These are phyloP conservation scores for Corvus hawaiiensis DNA, from an alignment of 2,113 vertebrate species.

Conservation along the genomic window DNA sequence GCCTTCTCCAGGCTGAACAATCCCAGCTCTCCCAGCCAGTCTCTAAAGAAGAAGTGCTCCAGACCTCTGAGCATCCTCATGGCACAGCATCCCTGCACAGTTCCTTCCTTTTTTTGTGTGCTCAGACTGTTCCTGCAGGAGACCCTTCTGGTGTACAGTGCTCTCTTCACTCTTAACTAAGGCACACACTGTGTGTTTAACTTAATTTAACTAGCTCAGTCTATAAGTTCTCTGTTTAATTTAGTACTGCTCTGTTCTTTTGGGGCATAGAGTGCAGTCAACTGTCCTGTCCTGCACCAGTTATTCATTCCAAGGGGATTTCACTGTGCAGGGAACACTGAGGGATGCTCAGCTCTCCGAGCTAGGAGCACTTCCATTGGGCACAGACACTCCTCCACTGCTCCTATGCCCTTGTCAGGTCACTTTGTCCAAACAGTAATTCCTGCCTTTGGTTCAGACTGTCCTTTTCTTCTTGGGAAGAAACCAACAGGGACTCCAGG, in stretches of 20 bases:
- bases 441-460: slow-evolving; percentile 26
- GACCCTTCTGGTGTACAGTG: background rate
- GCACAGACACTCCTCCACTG: background rate
- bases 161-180: background rate
- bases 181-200: background rate
- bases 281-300: background rate
- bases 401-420: background rate
- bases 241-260: background rate
- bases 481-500: background rate
- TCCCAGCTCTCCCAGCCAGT: background rate
- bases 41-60: background rate
- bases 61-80: background rate
- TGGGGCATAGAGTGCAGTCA: background rate
- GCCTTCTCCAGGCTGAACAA: background rate
- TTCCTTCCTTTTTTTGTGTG: background rate
- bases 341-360: background rate
- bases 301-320: background rate
- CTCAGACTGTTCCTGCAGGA: background rate
- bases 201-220: background rate
- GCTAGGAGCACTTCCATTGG: background rate
- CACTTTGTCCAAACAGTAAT: background rate
- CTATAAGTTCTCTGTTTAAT: background rate
- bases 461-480: slow-evolving; percentile 24
- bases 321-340: background rate
- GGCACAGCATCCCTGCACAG: background rate